Evolutionary conservation across 2,888 invertebrate genomes (phyloP), one percentile per base, ranked within the genome.

Genomic region (Shargacucullia verbasci): DNA sequence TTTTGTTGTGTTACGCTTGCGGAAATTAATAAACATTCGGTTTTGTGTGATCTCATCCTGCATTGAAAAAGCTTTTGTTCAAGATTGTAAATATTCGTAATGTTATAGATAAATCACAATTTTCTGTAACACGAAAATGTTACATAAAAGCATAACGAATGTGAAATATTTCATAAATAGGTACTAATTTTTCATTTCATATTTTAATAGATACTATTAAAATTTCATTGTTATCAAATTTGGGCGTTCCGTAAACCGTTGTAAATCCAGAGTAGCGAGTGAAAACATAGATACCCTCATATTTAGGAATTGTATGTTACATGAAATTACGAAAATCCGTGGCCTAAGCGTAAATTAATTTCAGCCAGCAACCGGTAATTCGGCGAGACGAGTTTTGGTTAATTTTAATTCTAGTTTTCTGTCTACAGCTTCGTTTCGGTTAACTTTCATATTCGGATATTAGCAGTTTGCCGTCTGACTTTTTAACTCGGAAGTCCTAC

Each of bases 271-370:
- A 46, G 20, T n/a, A 39, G 12, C 29, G n/a, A 45, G 12, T 50
- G 12, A 40, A 52, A 60, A 49, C 40, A 45, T 39, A 49, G 61
- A 53, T 46, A 40, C 44, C 37, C 13, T 25, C 12, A 56, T 49
- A 56, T 56, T 60, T 62, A 11, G n/a, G 9, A 13, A 12, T 29
- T 12, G n/a, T 27, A 35, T 12, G 34, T 34, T 50, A 50, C 34
- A 48, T 35, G 56, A 60, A 58, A 47, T 63, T 27, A 20, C 52
- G 9, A 50, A 55, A 72, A 70, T 63, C 39, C 59, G 34, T 43
- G 29, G 31, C 37, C 45, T 45, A 47, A 49, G 41, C 55, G 37
- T 57, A 57, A 63, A 73, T 70, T 61, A 66, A 63, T 66, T 57
- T 49, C 29, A 45, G 33, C 55, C 31, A 57, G 59, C 59, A 15